These are phyloP conservation scores for Pseudopipra pipra DNA, from an alignment of 2,113 vertebrate genomes.

Conservation along the genomic window DNA sequence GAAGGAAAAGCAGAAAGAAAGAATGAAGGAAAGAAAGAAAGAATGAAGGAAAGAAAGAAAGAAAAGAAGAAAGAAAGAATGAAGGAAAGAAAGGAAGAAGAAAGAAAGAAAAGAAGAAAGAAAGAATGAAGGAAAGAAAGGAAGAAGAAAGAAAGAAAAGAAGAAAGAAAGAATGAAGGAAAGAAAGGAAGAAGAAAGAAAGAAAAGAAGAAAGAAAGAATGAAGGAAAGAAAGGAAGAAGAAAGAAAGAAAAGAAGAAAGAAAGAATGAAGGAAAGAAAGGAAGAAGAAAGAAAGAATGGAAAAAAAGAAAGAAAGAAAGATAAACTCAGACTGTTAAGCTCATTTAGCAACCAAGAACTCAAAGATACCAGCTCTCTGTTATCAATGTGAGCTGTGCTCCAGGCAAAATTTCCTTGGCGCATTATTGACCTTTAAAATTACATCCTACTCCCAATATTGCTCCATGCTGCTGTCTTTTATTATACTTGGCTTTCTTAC, in stretches of 20 bases:
- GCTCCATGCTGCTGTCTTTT: constrained; percentile 36
- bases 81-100: rapidly evolving
- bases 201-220: too few relatives aligned
- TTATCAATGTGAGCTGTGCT: neutral
- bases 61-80: too few relatives aligned
- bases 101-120: rapidly evolving
- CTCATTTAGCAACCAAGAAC: neutral
- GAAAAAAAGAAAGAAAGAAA: neutral
- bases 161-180: too few relatives aligned
- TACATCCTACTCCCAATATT: constrained; percentile 42
- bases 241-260: too few relatives aligned
- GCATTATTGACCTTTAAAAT: constrained; percentile 66
- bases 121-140: rapidly evolving
- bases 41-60: rapidly evolving
- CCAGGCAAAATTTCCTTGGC: constrained; percentile 10
- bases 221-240: rapidly evolving
- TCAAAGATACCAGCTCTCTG: neutral
- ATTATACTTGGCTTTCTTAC: constrained; percentile 50
- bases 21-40: too few relatives aligned
- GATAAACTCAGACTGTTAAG: neutral
- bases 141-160: neutral
- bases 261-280: rapidly evolving
- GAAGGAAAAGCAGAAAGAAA: too few relatives aligned
- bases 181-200: too few relatives aligned
- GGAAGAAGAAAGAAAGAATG: too few relatives aligned